A percentile compares a stretch with the other conserved stretches of the same genome.
Evolutionary conservation across 2,797 vertebrate genomes (phyloP).

Genomic region (Sphaeramia orbicularis): DNA sequence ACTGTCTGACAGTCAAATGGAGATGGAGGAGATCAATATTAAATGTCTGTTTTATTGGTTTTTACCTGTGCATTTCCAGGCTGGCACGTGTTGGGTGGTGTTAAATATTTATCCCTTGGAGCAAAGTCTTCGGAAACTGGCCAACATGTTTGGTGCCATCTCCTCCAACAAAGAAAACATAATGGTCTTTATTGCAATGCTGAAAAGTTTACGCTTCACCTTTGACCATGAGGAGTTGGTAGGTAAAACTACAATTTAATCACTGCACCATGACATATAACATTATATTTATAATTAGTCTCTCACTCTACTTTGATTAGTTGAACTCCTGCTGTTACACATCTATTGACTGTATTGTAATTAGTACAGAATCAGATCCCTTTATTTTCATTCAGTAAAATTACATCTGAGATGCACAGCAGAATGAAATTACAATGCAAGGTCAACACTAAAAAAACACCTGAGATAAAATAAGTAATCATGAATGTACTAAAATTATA

Average conservation of each 20-base stretch:
- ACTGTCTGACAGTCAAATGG: background rate
- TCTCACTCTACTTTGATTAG: too few relatives aligned
- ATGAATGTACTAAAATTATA: too few relatives aligned
- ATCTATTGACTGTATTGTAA: too few relatives aligned
- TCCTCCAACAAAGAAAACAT: slow-evolving; percentile 86
- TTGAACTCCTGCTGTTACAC: too few relatives aligned
- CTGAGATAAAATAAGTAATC: too few relatives aligned
- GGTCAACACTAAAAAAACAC: too few relatives aligned
- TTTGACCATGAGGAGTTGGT: slow-evolving; percentile 85
- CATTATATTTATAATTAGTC: too few relatives aligned
- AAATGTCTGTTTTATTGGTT: background rate
- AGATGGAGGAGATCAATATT: background rate
- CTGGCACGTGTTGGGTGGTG: slow-evolving; percentile 85
- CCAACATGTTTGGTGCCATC: slow-evolving; percentile 81
- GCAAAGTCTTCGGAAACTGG: slow-evolving; percentile 82
- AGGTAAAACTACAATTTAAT: slow-evolving; percentile 17
- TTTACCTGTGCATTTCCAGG: slow-evolving; percentile 56
- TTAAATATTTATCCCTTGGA: slow-evolving; percentile 86
- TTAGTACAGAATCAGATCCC: too few relatives aligned
- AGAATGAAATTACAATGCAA: too few relatives aligned
- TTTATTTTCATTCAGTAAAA: too few relatives aligned
- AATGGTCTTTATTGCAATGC: slow-evolving; percentile 84
- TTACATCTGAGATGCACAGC: too few relatives aligned
- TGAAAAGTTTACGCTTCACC: slow-evolving; percentile 84
- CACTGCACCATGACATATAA: too few relatives aligned